phyloP scores from a whole-genome alignment of 2,797 vertebrate species.

The Anas capensis region DNA sequence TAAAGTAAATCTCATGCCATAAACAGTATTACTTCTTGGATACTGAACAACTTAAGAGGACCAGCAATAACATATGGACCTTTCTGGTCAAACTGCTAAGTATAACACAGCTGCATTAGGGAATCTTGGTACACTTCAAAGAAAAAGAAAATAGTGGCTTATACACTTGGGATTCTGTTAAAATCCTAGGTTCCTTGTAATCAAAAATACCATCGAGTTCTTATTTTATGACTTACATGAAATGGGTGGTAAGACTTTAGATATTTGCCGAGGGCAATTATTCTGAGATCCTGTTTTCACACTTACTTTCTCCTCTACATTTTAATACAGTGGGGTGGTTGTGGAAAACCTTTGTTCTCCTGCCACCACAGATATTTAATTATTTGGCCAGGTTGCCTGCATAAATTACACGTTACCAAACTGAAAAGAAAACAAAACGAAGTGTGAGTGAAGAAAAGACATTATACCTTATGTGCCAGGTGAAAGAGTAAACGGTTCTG shows the following conservation, averaged over 20 bases:
- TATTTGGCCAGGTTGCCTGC: constrained; percentile 12
- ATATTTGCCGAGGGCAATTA: background rate
- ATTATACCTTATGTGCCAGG: constrained; percentile 94
- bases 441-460: background rate
- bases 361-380: constrained; percentile 4
- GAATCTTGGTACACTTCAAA: background rate
- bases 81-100: background rate
- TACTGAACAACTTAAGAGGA: background rate
- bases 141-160: background rate
- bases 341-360: background rate
- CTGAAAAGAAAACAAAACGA: constrained; percentile 13
- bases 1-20: background rate
- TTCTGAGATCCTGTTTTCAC: background rate
- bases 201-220: background rate
- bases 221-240: background rate
- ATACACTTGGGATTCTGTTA: background rate
- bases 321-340: background rate
- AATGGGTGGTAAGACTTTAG: background rate
- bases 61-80: background rate
- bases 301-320: constrained; percentile 15
- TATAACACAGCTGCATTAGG: background rate
- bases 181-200: background rate
- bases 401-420: constrained; percentile 1
- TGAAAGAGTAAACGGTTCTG: constrained; percentile 97
- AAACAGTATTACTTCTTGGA: background rate